These are phyloP conservation scores for Pyxicephalus adspersus DNA, from an alignment of 2,113 vertebrate species.

Conservation along the genomic window DNA sequence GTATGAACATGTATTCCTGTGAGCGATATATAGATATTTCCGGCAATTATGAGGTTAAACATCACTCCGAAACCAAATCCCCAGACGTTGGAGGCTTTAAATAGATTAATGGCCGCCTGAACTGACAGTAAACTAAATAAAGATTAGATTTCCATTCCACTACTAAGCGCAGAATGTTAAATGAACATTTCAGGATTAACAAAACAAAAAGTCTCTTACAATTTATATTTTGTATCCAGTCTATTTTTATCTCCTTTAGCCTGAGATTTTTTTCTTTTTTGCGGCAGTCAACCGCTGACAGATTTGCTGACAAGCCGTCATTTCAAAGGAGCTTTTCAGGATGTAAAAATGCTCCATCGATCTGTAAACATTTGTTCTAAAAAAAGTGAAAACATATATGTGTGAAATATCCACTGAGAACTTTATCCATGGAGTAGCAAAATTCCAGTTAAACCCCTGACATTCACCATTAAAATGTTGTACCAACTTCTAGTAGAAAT, in stretches of 20 bases:
- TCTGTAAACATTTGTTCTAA: slow-evolving; percentile 40
- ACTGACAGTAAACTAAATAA: slow-evolving; percentile 53
- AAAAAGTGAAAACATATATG: slow-evolving; percentile 39
- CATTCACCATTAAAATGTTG: neutral
- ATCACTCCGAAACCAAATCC: neutral
- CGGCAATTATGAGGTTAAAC: neutral
- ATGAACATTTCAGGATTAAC: slow-evolving; percentile 46
- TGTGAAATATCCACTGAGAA: slow-evolving; percentile 12
- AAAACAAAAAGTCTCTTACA: slow-evolving; percentile 46
- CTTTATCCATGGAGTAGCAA: neutral
- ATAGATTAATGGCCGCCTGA: slow-evolving; percentile 44
- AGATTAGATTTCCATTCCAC: slow-evolving; percentile 45
- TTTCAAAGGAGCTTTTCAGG: slow-evolving; percentile 34
- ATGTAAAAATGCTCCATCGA: slow-evolving; percentile 20
- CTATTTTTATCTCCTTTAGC: slow-evolving; percentile 40
- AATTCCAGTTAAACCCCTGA: slow-evolving; percentile 6
- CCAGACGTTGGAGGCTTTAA: slow-evolving; percentile 36
- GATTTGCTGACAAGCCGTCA: slow-evolving; percentile 31
- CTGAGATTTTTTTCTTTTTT: slow-evolving; percentile 1
- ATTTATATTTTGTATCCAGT: slow-evolving; percentile 36
- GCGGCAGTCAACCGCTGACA: slow-evolving; percentile 24
- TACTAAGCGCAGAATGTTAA: slow-evolving; percentile 38
- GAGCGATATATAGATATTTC: neutral
- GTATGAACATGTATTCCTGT: no score
- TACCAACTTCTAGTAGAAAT: no score